Percentiles rank a stretch among this genome's conserved stretches.
Conservation (phyloP, 2,113 vertebrate genomes). For the Micromys minutus region DNA sequence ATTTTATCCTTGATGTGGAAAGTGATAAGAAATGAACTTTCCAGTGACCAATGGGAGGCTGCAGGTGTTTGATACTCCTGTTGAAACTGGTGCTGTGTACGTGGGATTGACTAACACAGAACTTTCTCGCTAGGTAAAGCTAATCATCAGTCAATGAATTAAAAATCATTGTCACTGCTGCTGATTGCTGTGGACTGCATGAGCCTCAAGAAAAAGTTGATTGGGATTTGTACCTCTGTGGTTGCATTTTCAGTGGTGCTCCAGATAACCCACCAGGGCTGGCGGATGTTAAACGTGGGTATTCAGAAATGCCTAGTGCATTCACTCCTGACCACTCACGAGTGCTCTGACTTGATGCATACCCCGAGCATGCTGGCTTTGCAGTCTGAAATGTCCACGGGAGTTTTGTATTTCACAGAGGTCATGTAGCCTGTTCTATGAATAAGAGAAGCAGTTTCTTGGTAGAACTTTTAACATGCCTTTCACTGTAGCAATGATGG, state of each 20-base stretch:
- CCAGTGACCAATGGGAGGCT: constrained; percentile 79
- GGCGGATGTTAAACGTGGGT: not conserved
- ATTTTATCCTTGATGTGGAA: constrained; percentile 47
- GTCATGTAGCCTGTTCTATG: constrained; percentile 76
- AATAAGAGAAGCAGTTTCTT: constrained; percentile 71
- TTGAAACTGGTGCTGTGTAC: constrained; percentile 84
- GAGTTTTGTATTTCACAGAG: constrained; percentile 72
- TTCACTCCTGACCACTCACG: constrained; percentile 50
- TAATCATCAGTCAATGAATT: constrained; percentile 19
- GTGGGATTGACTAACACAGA: constrained; percentile 78
- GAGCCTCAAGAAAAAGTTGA: constrained; percentile 28
- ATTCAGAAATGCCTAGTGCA: constrained; percentile 6
- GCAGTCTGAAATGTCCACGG: constrained; percentile 73
- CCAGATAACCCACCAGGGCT: not conserved
- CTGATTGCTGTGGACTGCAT: constrained; percentile 29
- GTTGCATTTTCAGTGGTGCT: constrained; percentile 66
- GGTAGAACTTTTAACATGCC: constrained; percentile 75
- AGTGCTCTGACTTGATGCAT: constrained; percentile 38
- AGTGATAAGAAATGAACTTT: constrained; percentile 56
- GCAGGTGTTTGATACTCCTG: constrained; percentile 77
- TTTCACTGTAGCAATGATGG: constrained; percentile 78
- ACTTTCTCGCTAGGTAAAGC: constrained; percentile 24
- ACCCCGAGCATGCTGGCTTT: constrained; percentile 71
- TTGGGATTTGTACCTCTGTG: constrained; percentile 50
- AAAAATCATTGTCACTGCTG: constrained; percentile 24